Conservation (phyloP, 2,113 vertebrate genomes). For the Cynoglossus semilaevis region DNA sequence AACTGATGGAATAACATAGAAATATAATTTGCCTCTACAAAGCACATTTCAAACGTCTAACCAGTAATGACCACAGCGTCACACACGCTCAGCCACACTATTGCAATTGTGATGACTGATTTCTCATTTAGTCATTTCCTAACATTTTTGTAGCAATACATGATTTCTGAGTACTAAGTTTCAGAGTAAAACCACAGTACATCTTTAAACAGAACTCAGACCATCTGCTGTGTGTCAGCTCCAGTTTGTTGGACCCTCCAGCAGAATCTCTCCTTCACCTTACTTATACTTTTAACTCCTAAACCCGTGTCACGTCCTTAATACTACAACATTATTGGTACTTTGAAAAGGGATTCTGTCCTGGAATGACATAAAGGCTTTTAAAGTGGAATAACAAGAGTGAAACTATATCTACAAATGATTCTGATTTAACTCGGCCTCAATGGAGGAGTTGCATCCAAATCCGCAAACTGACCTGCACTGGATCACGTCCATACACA, state of each 20-base stretch:
- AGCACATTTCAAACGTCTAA: too few relatives aligned
- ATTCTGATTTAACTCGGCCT: not conserved
- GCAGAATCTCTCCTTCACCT: conserved; percentile 28
- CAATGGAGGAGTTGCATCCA: not conserved
- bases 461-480: not conserved
- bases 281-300: conserved; percentile 22
- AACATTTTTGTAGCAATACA: too few relatives aligned
- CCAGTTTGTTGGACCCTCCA: not conserved
- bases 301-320: conserved; percentile 9
- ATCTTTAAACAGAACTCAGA: too few relatives aligned
- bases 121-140: too few relatives aligned
- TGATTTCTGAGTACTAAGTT: too few relatives aligned
- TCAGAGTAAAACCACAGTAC: conserved; percentile 7
- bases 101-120: too few relatives aligned
- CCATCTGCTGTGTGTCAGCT: too few relatives aligned
- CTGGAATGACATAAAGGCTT: not conserved
- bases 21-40: too few relatives aligned
- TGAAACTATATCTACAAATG: not conserved
- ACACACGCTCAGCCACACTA: too few relatives aligned
- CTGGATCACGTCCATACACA: not conserved
- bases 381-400: not conserved
- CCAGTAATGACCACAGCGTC: too few relatives aligned
- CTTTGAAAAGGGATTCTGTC: conserved; percentile 7
- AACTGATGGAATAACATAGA: too few relatives aligned
- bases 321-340: not conserved